Percentiles rank a stretch among this genome's conserved stretches.
Evolutionary conservation across 35 echinoderm and acorn worm species (phyloP).

Genomic region (Strongylocentrotus purpuratus): DNA sequence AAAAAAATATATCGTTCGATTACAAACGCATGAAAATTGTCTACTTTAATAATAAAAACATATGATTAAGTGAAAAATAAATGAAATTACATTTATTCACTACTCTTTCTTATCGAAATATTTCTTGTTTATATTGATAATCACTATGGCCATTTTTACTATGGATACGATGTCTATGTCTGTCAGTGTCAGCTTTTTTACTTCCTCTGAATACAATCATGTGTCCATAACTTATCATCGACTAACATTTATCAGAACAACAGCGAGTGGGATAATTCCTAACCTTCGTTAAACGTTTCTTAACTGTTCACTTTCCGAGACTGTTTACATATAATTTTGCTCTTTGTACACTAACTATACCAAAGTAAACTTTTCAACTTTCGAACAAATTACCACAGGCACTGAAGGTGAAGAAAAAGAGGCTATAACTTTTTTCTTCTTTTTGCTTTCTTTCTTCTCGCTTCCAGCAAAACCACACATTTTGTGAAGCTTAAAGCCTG

Average conservation of each 20-base stretch:
- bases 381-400: constrained; percentile 22
- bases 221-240: background rate
- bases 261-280: background rate
- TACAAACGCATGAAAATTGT: too few relatives aligned
- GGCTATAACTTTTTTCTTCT: background rate
- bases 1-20: too few relatives aligned
- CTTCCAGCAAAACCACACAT: constrained; percentile 16
- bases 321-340: constrained; percentile 39
- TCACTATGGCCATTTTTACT: too few relatives aligned
- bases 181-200: background rate
- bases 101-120: too few relatives aligned
- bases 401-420: background rate
- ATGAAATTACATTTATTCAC: too few relatives aligned
- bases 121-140: too few relatives aligned
- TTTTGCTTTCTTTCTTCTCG: background rate
- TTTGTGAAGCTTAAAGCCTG: constrained; percentile 3
- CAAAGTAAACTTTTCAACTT: constrained; percentile 36
- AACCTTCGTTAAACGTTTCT: background rate
- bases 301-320: background rate
- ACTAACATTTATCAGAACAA: background rate
- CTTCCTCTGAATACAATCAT: background rate
- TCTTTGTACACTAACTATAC: constrained; percentile 9
- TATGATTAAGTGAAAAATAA: too few relatives aligned
- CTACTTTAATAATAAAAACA: too few relatives aligned
- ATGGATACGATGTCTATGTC: background rate